Percentiles rank a stretch among this genome's conserved stretches.
phyloP scores from a whole-genome alignment of 2,888 invertebrate genomes.

The Periphyllus acericola region DNA sequence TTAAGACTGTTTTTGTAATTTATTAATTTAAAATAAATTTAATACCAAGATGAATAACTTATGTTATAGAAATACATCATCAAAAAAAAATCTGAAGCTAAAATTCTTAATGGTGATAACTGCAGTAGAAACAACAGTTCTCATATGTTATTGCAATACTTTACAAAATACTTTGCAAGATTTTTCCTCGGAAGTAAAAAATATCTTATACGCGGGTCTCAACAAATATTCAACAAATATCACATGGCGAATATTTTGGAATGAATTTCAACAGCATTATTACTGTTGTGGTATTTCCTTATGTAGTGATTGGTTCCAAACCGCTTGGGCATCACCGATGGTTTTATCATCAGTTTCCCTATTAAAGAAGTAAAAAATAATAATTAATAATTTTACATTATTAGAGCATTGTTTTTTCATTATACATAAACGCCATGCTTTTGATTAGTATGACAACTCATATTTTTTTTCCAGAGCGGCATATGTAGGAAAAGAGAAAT shows the following conservation, averaged over 20 bases:
- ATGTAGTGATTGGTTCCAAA: constrained; percentile 51
- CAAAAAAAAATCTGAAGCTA: not conserved
- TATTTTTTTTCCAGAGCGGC: too few species aligned
- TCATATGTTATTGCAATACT: constrained; percentile 25
- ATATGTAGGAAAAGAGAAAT: too few species aligned
- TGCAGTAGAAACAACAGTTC: constrained; percentile 9
- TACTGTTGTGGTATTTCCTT: constrained; percentile 30
- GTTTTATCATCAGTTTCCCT: not conserved
- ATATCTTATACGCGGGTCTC: not conserved
- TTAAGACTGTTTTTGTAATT: too few species aligned
- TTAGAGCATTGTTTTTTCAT: not conserved
- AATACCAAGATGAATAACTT: not conserved
- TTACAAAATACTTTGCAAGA: constrained; percentile 41
- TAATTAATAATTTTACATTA: too few species aligned
- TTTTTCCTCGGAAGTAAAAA: constrained; percentile 28
- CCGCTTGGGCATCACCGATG: constrained; percentile 49
- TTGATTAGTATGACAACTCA: too few species aligned
- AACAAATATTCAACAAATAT: constrained; percentile 37
- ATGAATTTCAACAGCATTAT: constrained; percentile 48
- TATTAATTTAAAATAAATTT: not conserved
- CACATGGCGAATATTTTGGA: constrained; percentile 45
- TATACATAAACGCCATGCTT: not conserved
- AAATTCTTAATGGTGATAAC: constrained; percentile 2
- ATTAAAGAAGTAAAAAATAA: constrained; percentile 38
- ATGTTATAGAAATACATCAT: not conserved